Evolutionary conservation across 1,140 invertebrate species (phyloP), one percentile per base, ranked within the genome.

Genomic region (Camponotus floridanus): DNA sequence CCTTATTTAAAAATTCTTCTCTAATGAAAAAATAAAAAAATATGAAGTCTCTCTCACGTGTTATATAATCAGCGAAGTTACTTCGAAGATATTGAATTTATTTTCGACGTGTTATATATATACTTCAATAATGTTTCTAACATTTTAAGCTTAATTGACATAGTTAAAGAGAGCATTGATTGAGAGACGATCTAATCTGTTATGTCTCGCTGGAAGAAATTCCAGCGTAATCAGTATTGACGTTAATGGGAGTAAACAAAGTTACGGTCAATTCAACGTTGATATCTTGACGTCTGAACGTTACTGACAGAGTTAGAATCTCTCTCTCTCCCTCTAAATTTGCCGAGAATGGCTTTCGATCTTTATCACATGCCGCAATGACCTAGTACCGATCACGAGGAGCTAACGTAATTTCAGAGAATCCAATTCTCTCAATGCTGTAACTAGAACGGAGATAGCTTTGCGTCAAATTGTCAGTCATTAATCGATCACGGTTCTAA

Each of bases 401-500:
- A 73, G n/a, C 55, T 45, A 62, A 83, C 33, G 62, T 70, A 70
- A 59, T 83, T 45, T 31, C 39, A 31, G 55, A 31, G 33, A 83
- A 83, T 74, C 57, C 79, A 73, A 83, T 83, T 83, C 31, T 36
- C 18, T 3, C 79, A 61, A 62, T 83, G 68, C 31, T 68, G 33
- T n/a, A 61, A 83, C 39, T 45, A 21, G 48, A 5, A 51, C 21
- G 21, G 36, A 59, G 78, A 81, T 81, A 73, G 68, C 68, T 36
- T 83, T 33, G 79, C 79, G 79, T 73, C 26, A 68, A 83, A 83
- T 62, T 61, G 79, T 74, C 68, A 33, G 79, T 62, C 68, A 42
- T 83, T 83, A 83, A 83, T 83, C 61, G 68, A 13, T n/a, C 39
- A 33, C 21, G 18, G 0, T 59, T 15, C 31, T 51, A 74, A 26